These are phyloP conservation scores for Urophycis tenuis DNA, from an alignment of 2,797 vertebrate genomes.

Conservation along the genomic window DNA sequence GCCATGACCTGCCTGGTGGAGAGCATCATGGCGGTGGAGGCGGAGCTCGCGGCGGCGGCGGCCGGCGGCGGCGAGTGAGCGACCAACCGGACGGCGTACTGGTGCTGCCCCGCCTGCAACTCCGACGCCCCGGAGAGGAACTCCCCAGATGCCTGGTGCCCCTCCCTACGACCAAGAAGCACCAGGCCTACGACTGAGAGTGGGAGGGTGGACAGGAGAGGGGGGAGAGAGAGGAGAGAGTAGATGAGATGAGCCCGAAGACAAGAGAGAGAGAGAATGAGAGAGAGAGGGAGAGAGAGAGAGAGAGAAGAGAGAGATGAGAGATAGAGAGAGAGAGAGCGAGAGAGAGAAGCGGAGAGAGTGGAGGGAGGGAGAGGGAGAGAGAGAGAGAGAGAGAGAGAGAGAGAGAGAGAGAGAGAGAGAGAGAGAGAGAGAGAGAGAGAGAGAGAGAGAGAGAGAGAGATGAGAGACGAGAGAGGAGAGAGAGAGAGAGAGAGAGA, in stretches of 20 bases:
- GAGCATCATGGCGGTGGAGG: conserved; percentile 63
- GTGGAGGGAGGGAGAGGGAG: neutral
- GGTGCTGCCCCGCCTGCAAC: conserved; percentile 56
- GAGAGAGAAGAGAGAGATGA: no score
- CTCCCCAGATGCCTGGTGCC: conserved; percentile 53
- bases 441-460: no score
- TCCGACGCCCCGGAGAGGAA: conserved; percentile 49
- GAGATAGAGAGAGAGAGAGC: no score
- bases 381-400: neutral
- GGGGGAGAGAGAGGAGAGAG: neutral
- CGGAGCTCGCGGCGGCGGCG: conserved; percentile 6
- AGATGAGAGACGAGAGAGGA: no score
- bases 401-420: neutral
- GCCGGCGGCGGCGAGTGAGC: conserved; percentile 11
- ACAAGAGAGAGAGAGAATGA: no score
- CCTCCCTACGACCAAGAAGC: conserved; percentile 28
- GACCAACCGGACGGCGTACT: conserved; percentile 45
- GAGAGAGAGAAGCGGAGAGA: no score
- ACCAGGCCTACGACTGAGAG: neutral
- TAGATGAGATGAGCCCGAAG: neutral
- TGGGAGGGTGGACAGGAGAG: no score
- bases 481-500: no score
- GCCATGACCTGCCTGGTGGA: conserved; percentile 70
- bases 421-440: no score
- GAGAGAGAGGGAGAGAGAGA: no score